Conservation (phyloP, 2,797 vertebrate species). For the Sternarchorhynchus goeldii region DNA sequence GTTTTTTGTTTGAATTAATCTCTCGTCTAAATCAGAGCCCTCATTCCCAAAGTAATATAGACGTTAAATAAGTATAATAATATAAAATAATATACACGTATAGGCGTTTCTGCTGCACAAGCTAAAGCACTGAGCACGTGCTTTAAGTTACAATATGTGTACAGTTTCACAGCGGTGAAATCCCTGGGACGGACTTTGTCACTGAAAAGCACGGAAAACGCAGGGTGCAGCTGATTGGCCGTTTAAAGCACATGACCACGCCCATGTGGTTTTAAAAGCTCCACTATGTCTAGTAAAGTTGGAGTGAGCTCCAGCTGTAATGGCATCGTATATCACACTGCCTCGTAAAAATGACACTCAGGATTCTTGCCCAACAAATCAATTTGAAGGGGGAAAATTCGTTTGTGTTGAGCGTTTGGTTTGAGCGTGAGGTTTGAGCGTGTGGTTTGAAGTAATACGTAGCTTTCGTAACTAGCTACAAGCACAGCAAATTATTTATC, state of each 20-base stretch:
- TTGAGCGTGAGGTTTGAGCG: constrained; percentile 87
- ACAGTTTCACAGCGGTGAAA: neutral
- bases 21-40: too few relatives aligned
- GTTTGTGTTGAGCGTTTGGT: constrained; percentile 93
- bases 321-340: constrained; percentile 97
- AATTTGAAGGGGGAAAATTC: constrained; percentile 90
- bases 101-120: too few relatives aligned
- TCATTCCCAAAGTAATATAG: too few relatives aligned
- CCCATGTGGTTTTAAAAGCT: constrained; percentile 86
- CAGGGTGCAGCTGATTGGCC: constrained; percentile 79
- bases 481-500: neutral
- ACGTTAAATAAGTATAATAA: too few relatives aligned
- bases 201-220: constrained; percentile 75
- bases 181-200: neutral
- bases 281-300: constrained; percentile 86
- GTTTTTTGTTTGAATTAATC: too few relatives aligned
- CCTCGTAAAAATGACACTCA: constrained; percentile 98
- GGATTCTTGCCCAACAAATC: constrained; percentile 97
- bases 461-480: neutral
- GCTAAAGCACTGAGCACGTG: too few relatives aligned
- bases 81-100: too few relatives aligned
- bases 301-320: constrained; percentile 98
- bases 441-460: constrained; percentile 77
- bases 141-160: too few relatives aligned
- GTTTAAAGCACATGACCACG: constrained; percentile 76